Base-by-base conservation (phyloP, 2,113 vertebrate genomes). In the Dipodomys ordii region DNA sequence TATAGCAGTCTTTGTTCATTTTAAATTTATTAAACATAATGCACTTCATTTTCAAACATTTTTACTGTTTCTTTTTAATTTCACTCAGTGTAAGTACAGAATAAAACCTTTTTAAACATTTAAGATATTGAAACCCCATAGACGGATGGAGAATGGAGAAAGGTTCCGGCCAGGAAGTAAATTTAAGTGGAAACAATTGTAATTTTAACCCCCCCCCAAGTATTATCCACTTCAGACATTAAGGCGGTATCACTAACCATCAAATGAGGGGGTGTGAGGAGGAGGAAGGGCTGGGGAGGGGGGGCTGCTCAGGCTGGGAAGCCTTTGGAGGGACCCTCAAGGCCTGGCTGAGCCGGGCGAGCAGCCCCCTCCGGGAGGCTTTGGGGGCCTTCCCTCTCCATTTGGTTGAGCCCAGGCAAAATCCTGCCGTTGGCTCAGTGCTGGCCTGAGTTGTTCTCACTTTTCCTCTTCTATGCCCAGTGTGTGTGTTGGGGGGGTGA, bases 21-120 rank as follows among this genome's bases (percentile, higher is more conserved):
- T 98, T 98, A 98, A 98, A 98, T 98, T 98, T 98, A 98, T 98
- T 98, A 98, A 98, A 98, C 98, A 98, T 97, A 98, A 98, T 97
- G 98, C 98, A 98, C 98, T 98, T 98, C 98, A 98, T 98, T 98
- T 98, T 98, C 97, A 98, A 98, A 98, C 98, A 98, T 98, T 98
- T 57, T 98, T 98, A 98, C 98, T 98, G 97, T 98, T 98, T 98
- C 98, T 98, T 98, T 98, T 98, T 98, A 98, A 98, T 98, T 98
- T 98, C 97, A 67, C 98, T 98, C 97, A 98, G 98, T 98, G 98
- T 98, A 98, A 98, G 97, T 98, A 98, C 98, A 98, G 98, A 98
- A 98, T 97, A 98, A 98, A 97, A 97, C 98, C 97, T 97, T 98
- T 98, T 98, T 83, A 98, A 98, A 98, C 98, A 98, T 98, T 98